Conservation (phyloP, 2,888 invertebrate genomes). For the Sarcophaga variegata region DNA sequence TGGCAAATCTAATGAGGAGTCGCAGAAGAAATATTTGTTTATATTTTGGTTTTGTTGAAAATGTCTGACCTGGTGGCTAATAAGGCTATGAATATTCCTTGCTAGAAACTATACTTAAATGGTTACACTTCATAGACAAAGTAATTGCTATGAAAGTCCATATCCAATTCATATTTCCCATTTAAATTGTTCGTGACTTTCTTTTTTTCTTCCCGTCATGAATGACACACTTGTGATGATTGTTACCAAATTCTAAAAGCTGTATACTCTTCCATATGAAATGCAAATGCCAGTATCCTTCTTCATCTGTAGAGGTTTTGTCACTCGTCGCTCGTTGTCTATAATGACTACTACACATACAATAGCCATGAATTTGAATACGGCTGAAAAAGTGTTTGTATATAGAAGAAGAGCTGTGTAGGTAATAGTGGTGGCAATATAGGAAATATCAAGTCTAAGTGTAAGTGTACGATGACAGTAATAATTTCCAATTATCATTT, state of each 20-base stretch:
- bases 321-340: not conserved
- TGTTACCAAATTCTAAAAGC: slow-evolving; percentile 39
- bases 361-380: slow-evolving; percentile 2
- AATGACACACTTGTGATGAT: slow-evolving; percentile 21
- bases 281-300: slow-evolving; percentile 18
- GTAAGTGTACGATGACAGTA: slow-evolving; percentile 50
- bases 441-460: slow-evolving; percentile 27
- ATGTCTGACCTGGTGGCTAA: too few relatives aligned
- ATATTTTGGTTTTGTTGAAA: too few relatives aligned
- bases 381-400: not conserved
- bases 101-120: too few relatives aligned
- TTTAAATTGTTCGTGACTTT: too few relatives aligned
- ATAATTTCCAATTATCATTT: slow-evolving; percentile 70
- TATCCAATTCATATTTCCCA: too few relatives aligned
- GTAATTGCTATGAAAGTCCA: too few relatives aligned
- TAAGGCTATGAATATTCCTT: too few relatives aligned
- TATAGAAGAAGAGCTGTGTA: not conserved
- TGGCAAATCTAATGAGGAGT: too few relatives aligned
- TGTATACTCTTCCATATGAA: slow-evolving; percentile 11
- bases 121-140: too few relatives aligned
- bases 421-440: not conserved
- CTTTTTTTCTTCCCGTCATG: too few relatives aligned
- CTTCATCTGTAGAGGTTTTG: slow-evolving; percentile 11
- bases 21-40: too few relatives aligned
- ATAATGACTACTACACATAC: not conserved